phyloP scores from a whole-genome alignment of 2,888 invertebrate genomes.

The Thecocarcelia acutangulata region DNA sequence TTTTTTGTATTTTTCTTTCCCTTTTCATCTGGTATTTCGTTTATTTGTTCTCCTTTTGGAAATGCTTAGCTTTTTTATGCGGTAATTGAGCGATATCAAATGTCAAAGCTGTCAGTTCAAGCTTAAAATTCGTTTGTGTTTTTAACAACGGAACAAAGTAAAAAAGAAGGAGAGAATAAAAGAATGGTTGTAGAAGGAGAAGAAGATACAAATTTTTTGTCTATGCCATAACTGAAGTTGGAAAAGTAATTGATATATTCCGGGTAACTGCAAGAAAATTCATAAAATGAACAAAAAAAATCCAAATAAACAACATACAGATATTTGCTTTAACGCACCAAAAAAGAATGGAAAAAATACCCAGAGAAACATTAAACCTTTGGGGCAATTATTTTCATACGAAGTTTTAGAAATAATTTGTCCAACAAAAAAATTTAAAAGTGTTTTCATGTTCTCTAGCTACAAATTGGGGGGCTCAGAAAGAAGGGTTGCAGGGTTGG shows the following conservation, averaged over 20 bases:
- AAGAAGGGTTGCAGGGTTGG: neutral
- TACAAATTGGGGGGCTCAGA: neutral
- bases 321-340: slow-evolving; percentile 1
- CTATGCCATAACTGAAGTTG: slow-evolving; percentile 49
- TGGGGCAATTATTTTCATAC: slow-evolving; percentile 46
- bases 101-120: slow-evolving; percentile 65
- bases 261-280: slow-evolving; percentile 57
- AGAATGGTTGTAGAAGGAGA: neutral
- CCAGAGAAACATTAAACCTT: slow-evolving; percentile 39
- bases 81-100: slow-evolving; percentile 68
- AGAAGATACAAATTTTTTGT: slow-evolving; percentile 26
- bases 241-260: slow-evolving; percentile 62
- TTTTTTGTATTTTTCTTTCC: neutral
- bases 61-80: slow-evolving; percentile 62
- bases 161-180: neutral
- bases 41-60: slow-evolving; percentile 8
- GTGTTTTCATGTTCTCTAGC: slow-evolving; percentile 32
- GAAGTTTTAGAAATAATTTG: slow-evolving; percentile 36
- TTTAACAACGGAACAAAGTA: slow-evolving; percentile 21
- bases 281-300: slow-evolving; percentile 27
- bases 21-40: slow-evolving; percentile 30
- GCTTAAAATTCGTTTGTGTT: slow-evolving; percentile 56
- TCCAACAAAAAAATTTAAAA: slow-evolving; percentile 24
- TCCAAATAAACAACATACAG: slow-evolving; percentile 8
- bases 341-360: neutral